phyloP scores from a whole-genome alignment of 2,113 vertebrate species.

The Gadus chalcogrammus region DNA sequence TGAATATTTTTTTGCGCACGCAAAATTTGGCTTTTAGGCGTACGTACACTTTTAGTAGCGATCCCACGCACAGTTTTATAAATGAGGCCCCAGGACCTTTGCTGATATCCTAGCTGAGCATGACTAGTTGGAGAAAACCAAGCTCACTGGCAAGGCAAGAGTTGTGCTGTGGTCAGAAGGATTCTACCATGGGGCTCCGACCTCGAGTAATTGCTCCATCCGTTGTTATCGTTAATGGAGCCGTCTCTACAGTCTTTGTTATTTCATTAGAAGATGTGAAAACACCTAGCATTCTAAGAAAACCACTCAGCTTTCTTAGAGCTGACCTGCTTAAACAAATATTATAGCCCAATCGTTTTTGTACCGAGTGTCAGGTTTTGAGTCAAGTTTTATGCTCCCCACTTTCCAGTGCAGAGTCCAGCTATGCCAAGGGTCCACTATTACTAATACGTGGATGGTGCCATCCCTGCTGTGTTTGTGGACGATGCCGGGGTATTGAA shows the following conservation, averaged over 20 bases:
- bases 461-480: slow-evolving; percentile 31
- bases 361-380: slow-evolving; percentile 37
- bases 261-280: slow-evolving; percentile 12
- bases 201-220: slow-evolving; percentile 14
- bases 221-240: slow-evolving; percentile 16
- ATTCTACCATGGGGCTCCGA: slow-evolving; percentile 3
- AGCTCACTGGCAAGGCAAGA: slow-evolving; percentile 16
- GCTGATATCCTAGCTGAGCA: slow-evolving; percentile 1
- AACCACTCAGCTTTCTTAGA: slow-evolving; percentile 30
- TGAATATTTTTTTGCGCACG: too few species aligned
- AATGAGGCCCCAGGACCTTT: slow-evolving; percentile 6
- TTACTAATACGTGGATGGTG: slow-evolving; percentile 52
- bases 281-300: slow-evolving; percentile 24
- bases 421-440: slow-evolving; percentile 33
- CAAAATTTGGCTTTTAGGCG: too few species aligned
- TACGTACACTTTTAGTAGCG: too few species aligned
- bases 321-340: slow-evolving; percentile 35
- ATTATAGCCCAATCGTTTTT: slow-evolving; percentile 35
- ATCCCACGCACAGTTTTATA: too few species aligned
- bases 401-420: slow-evolving; percentile 34
- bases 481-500: slow-evolving; percentile 46
- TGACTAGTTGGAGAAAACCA: slow-evolving; percentile 16
- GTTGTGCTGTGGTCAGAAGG: background rate
- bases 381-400: slow-evolving; percentile 35
- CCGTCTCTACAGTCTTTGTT: slow-evolving; percentile 2